These are phyloP conservation scores for Petrolisthes manimaculis DNA, from an alignment of 2,888 invertebrate genomes.

Conservation along the genomic window DNA sequence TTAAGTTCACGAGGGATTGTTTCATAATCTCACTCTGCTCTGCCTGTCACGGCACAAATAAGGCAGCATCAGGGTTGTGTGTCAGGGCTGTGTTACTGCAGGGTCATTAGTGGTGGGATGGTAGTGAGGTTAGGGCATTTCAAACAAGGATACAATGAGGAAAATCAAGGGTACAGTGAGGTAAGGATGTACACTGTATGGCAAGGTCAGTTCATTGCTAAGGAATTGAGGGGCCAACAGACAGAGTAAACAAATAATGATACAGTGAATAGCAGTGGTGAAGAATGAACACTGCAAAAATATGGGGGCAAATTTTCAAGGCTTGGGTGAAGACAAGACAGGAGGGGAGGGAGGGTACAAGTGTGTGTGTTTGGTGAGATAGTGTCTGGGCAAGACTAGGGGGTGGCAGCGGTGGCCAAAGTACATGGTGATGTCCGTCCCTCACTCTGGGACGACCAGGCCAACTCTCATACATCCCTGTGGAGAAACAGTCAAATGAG, in stretches of 20 bases:
- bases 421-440: constrained; percentile 9
- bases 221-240: neutral
- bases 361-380: neutral
- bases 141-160: neutral
- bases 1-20: no score
- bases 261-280: neutral
- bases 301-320: no score
- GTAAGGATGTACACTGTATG: neutral
- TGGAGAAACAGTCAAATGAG: neutral
- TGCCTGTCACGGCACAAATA: constrained; percentile 24
- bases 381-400: neutral
- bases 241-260: neutral
- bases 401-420: constrained; percentile 13
- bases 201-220: no score
- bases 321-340: no score
- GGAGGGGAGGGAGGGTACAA: no score
- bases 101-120: no score
- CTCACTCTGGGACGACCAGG: constrained; percentile 30
- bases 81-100: neutral
- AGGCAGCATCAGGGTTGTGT: constrained; percentile 32
- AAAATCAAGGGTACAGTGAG: neutral
- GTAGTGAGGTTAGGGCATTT: no score
- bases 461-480: constrained; percentile 61
- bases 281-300: no score
- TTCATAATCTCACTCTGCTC: neutral